Evolutionary conservation across 2,113 vertebrate species (phyloP), one percentile per base, ranked within the genome.

Genomic region (Phyllostomus discolor): DNA sequence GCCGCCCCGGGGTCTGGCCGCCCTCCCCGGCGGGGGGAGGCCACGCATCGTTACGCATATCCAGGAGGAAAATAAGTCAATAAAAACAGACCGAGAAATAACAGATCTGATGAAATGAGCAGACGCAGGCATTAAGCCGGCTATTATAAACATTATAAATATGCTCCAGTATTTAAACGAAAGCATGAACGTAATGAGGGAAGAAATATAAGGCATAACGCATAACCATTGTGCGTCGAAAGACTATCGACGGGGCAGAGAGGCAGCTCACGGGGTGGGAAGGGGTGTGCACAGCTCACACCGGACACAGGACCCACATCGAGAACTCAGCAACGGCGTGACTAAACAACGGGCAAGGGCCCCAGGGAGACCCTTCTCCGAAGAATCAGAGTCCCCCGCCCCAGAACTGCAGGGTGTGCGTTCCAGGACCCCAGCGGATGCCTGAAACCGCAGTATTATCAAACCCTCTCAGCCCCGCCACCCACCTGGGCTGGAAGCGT

Each of bases 361-460:
- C 17, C 26, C 38, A 10, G 33, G n/a, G 2, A 59, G 52, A 48
- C 9, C 1, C 38, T 64, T 84, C 70, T 43, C 15, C 14, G 46
- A 78, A 50, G 52, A 79, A 4, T 8, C 4, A 79, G 10, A 24
- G 5, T 2, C 1, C 2, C 31, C 28, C 2, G 7, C 17, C 28
- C 2, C n/a, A 1, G 22, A 2, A 50, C 3, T 28, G 46, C 31
- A 50, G 31, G 46, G 31, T 31, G 28, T 3, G 6, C 9, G 1
- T 33, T 31, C 73, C 28, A 19, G 19, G 46, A 76, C 73, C 46
- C 73, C 46, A 33, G 70, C 8, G 17, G 73, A 3, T 5, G 73
- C 46, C 43, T 33, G 73, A 50, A 31, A 50, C 75, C 46, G 0
- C 2, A 4, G 43, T 31, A 46, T 46, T 28, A 75, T 31, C 15